Base-by-base conservation (phyloP, 1,140 invertebrate species). In the Hestina assimilis region DNA sequence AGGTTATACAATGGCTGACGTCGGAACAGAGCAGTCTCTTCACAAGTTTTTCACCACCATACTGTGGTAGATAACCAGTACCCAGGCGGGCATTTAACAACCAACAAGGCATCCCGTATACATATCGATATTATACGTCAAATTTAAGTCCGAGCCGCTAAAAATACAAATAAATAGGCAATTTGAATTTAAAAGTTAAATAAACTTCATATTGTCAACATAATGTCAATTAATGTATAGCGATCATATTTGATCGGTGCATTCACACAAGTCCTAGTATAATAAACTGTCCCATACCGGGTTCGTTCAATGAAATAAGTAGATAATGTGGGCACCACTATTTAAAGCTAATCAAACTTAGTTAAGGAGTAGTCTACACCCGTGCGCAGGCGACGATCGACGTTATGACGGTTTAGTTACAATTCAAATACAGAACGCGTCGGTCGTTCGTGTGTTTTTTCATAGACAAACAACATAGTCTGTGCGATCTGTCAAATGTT, bases 321-420 rank as follows among this genome's bases (percentile, higher is more conserved):
- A 77, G 76, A 80, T 86, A 82, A 87, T 84, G 66, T 81, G 75
- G 74, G 70, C 79, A 71, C 58, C 60, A 61, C 81, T 88, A 88
- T 88, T 86, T 88, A 88, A 88, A 83, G 74, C 73, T 86, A 88
- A 86, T 88, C 79, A 85, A 85, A 75, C 56, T 72, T 75, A 57
- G 79, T 88, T 87, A 85, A 80, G 72, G 66, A 79, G 73, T 74
- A 88, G 83, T 87, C 69, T 58, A 57, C 45, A 51, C 29, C 15
- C 62, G 59, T 64, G 70, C 75, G 75, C 76, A 45, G 63, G 64
- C 75, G 79, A 59, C 72, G 69, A 60, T 55, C 48, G 57, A 69
- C 64, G 72, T 70, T 68, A 75, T 79, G 26, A 29, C 63, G 47
- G 69, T 68, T 59, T 63, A 82, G 75, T 83, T 76, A 63, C 51